phyloP scores from a whole-genome alignment of 2,113 vertebrate genomes.

The Oreochromis niloticus region DNA sequence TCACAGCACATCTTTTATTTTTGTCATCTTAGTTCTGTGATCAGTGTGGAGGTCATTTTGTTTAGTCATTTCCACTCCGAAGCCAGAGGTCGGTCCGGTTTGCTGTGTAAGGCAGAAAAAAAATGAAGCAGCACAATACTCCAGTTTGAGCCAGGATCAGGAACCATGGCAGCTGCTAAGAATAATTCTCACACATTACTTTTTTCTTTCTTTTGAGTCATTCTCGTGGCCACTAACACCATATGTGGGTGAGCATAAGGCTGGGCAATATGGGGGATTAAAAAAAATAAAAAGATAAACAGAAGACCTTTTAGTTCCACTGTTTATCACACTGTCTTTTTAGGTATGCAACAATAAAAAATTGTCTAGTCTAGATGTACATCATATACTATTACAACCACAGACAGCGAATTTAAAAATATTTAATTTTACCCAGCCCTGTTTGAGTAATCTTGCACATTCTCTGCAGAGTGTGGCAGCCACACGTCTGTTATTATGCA shows the following conservation, averaged over 20 bases:
- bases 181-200: neutral
- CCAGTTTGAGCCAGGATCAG: constrained; percentile 11
- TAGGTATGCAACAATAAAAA: neutral
- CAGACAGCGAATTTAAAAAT: neutral
- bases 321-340: constrained; percentile 17
- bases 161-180: constrained; percentile 34
- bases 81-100: constrained; percentile 20
- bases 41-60: constrained; percentile 37
- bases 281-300: neutral
- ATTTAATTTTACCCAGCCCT: neutral
- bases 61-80: constrained; percentile 46
- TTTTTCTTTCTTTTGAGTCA: neutral
- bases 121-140: neutral
- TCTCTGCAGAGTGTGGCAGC: constrained; percentile 10
- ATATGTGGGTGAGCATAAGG: constrained; percentile 1
- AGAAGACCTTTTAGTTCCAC: neutral
- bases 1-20: constrained; percentile 48
- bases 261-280: neutral
- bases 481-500: constrained; percentile 22
- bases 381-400: neutral
- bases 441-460: constrained; percentile 7
- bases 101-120: neutral
- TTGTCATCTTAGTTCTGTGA: constrained; percentile 51
- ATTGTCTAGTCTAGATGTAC: neutral
- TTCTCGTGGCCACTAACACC: constrained; percentile 10